Conservation (phyloP, 2,888 invertebrate species). For the Erynnis tages region DNA sequence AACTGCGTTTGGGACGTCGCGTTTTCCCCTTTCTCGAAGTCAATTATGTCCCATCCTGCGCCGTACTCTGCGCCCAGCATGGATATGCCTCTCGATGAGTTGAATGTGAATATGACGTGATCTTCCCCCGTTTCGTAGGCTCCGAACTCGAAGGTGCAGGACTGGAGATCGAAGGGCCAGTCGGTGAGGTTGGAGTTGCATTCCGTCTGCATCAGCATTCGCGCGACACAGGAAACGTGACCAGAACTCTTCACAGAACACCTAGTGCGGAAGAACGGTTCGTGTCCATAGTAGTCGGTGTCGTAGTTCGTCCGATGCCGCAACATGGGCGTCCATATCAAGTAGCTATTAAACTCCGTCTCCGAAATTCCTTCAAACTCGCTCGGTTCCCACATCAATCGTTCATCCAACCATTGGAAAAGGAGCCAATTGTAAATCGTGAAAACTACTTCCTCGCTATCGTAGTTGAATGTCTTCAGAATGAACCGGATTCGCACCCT, state of each 20-base stretch:
- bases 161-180: constrained; percentile 49
- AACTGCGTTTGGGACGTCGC: constrained; percentile 39
- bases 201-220: background rate
- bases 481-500: constrained; percentile 35
- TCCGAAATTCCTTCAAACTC: constrained; percentile 34
- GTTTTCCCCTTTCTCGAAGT: constrained; percentile 36
- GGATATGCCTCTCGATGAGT: constrained; percentile 20
- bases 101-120: constrained; percentile 33
- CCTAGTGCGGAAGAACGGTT: background rate
- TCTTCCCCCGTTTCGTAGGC: background rate
- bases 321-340: constrained; percentile 37
- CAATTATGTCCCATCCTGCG: constrained; percentile 47
- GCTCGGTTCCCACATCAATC: constrained; percentile 38
- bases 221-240: constrained; percentile 29
- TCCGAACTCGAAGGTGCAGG: constrained; percentile 41
- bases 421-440: constrained; percentile 33
- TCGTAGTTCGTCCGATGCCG: constrained; percentile 37
- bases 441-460: constrained; percentile 39
- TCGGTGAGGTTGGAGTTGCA: constrained; percentile 43
- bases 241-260: constrained; percentile 40
- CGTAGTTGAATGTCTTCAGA: constrained; percentile 43
- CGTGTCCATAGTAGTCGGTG: constrained; percentile 17
- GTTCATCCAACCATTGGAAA: constrained; percentile 37
- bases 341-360: constrained; percentile 12
- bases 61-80: constrained; percentile 42